phyloP scores from a whole-genome alignment of 2,113 vertebrate species.

The Myrmecobius fasciatus region DNA sequence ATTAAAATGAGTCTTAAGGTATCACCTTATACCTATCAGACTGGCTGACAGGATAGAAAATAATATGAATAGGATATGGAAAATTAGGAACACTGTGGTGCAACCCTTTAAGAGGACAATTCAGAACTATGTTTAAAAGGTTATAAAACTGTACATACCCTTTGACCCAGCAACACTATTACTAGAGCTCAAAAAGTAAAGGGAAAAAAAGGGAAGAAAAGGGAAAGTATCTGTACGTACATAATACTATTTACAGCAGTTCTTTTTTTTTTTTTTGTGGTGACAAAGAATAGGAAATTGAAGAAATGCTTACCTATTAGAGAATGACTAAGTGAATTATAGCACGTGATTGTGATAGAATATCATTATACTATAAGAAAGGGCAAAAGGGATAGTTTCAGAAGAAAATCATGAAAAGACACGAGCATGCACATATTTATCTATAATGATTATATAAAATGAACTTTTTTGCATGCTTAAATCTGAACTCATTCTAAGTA shows the following conservation, averaged over 20 bases:
- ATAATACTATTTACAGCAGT: not conserved
- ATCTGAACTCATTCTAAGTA: not conserved
- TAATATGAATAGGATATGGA: not conserved
- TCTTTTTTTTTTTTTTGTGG: not conserved
- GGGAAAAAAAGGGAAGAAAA: no score
- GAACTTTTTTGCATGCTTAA: no score
- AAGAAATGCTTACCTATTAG: not conserved
- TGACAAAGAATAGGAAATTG: not conserved
- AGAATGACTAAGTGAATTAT: not conserved
- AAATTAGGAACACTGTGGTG: not conserved
- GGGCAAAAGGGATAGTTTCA: not conserved
- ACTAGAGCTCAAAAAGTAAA: not conserved
- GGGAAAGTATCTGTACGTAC: no score
- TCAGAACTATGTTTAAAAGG: not conserved
- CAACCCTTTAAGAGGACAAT: not conserved
- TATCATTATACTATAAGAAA: not conserved
- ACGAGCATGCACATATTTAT: no score
- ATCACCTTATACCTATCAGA: not conserved
- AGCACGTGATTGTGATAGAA: not conserved
- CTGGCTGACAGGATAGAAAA: not conserved
- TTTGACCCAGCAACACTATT: not conserved
- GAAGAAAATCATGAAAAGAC: no score
- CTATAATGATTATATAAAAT: no score
- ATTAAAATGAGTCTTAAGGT: not conserved
- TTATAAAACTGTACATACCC: not conserved